Percentiles rank a stretch among this genome's conserved stretches.
phyloP scores from a whole-genome alignment of 1,140 invertebrate genomes.

The Eumaeus atala region DNA sequence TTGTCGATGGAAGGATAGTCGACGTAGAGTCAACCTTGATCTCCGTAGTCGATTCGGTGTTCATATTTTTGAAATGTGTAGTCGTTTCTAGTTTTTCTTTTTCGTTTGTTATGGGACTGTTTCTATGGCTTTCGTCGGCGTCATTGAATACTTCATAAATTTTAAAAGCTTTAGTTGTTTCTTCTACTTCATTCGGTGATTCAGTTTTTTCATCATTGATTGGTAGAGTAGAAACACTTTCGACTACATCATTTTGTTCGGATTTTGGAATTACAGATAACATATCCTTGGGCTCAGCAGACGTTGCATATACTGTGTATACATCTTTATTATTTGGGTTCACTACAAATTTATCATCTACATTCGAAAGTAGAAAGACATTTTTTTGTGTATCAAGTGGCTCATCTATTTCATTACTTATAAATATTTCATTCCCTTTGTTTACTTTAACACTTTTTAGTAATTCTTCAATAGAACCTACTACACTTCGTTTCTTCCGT shows the following conservation, averaged over 20 bases:
- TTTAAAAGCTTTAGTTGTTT: constrained; percentile 54
- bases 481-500: constrained; percentile 42
- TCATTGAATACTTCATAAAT: constrained; percentile 55
- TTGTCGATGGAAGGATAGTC: constrained; percentile 38
- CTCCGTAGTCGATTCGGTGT: constrained; percentile 58
- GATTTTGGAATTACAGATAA: constrained; percentile 29
- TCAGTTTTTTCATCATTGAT: constrained; percentile 39
- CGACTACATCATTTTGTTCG: constrained; percentile 40
- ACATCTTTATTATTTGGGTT: constrained; percentile 36
- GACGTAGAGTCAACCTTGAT: constrained; percentile 47
- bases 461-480: constrained; percentile 55
- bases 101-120: constrained; percentile 22
- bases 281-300: constrained; percentile 32
- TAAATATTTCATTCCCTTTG: constrained; percentile 53
- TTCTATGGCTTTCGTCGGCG: constrained; percentile 27
- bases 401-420: constrained; percentile 69
- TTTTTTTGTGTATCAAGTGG: constrained; percentile 30
- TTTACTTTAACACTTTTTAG: constrained; percentile 52
- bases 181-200: constrained; percentile 40
- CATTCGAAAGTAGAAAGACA: constrained; percentile 20
- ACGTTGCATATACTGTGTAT: constrained; percentile 43
- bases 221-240: constrained; percentile 58
- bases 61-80: constrained; percentile 39
- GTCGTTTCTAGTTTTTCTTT: constrained; percentile 35
- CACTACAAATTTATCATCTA: constrained; percentile 3